Evolutionary conservation across 2,113 vertebrate species (phyloP), one percentile per base, ranked within the genome.

Genomic region (Chionodraco myersi): DNA sequence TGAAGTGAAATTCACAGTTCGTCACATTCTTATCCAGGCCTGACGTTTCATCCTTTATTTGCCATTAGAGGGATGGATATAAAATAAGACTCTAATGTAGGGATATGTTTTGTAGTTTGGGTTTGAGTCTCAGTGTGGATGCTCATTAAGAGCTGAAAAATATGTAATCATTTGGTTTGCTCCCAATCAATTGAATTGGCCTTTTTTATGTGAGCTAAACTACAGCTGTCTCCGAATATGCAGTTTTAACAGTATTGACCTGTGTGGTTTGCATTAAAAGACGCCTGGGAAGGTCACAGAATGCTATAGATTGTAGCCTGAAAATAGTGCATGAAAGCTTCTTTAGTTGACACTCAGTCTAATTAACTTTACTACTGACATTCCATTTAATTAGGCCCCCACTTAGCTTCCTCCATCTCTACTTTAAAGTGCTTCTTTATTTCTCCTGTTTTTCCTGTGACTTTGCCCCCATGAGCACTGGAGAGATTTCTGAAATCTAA

Each of bases 401-500:
- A 86, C 71, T 49, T 78, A 59, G 68, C 61, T 62, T 79, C 61
- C 30, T 74, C 74, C 75, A 57, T 82, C 65, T 82, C 63, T 61
- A 41, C 66, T 86, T 80, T 80, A 83, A 89, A 89, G 81, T 61
- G 68, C 58, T 52, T 58, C 76, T 75, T 23, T 59, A 18, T 73
- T 84, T 71, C 64, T 69, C 18, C 30, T 41, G 36, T 41, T 69
- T 48, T 66, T 48, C 60, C 23, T 18, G 62, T 68, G 34, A 7
- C 48, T 75, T 64, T 71, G 57, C 16, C 45, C 74, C 64, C 56
- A 73, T 71, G 75, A 87, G 73, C 30, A 62, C 73, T 75, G 71
- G 66, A 83, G 82, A 88, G 80, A 88, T 89, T 78, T 80, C 69
- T 88, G 78, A 83, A 91, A 92, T 93, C 86, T 87, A 92, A 90